These are phyloP conservation scores for Rhopalosiphum nymphaeae DNA, from an alignment of 2,888 invertebrate species.

Conservation along the genomic window DNA sequence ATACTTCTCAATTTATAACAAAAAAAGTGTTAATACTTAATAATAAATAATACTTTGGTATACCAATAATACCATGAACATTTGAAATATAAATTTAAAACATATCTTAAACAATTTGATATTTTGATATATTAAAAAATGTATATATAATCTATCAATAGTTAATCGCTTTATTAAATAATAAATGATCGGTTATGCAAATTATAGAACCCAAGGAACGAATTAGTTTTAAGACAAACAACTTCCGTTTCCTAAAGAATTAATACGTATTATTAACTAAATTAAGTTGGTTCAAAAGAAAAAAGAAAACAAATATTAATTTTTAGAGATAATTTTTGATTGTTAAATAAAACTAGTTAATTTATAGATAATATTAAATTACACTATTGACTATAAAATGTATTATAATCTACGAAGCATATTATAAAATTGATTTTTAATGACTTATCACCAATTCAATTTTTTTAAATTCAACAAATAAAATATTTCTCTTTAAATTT, in stretches of 20 bases:
- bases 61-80: neutral
- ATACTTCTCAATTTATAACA: neutral
- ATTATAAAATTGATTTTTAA: neutral
- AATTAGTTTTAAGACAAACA: neutral
- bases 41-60: neutral
- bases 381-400: neutral
- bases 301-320: neutral
- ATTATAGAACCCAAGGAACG: neutral
- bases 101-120: neutral
- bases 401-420: neutral
- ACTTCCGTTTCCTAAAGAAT: neutral
- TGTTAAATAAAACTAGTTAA: neutral
- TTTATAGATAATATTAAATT: neutral
- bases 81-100: neutral
- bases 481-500: neutral
- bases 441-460: neutral
- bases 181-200: neutral
- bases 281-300: neutral
- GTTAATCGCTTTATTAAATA: neutral
- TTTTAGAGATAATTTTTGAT: neutral
- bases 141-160: neutral
- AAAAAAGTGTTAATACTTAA: neutral
- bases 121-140: neutral
- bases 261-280: neutral
- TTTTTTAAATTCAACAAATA: neutral